A percentile compares a stretch with the other conserved stretches of the same genome.
Evolutionary conservation across 2,113 vertebrate species (phyloP).

Genomic region (Phocoena sinus): DNA sequence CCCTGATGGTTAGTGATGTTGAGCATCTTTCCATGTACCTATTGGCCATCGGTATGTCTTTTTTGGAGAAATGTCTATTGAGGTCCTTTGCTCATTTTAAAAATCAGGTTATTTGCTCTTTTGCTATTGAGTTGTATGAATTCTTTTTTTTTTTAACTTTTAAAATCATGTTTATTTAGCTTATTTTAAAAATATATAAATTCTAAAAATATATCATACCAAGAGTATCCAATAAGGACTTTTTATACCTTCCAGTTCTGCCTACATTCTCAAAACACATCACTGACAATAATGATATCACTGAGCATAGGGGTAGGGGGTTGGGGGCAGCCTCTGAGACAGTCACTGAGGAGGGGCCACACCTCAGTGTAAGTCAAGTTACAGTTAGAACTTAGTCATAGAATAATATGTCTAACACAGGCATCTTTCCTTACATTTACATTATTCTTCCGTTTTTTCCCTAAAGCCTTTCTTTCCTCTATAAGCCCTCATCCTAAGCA

Average conservation of each 20-base stretch:
- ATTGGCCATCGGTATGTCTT: neutral
- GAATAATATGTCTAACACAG: neutral
- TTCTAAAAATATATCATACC: neutral
- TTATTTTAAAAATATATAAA: neutral
- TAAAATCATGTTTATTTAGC: neutral
- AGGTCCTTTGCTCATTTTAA: neutral
- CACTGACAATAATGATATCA: no score
- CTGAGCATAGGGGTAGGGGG: fast-evolving
- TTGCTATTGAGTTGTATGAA: neutral
- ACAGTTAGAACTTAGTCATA: neutral
- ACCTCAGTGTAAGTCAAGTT: neutral
- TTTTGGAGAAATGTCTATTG: neutral
- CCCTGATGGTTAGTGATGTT: neutral
- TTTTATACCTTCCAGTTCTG: neutral
- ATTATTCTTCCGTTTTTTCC: neutral
- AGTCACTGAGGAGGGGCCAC: neutral
- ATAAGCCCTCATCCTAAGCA: neutral
- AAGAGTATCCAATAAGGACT: neutral
- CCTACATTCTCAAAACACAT: neutral
- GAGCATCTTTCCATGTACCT: neutral
- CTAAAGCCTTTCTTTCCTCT: neutral
- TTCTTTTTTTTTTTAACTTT: neutral
- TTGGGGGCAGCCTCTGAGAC: neutral
- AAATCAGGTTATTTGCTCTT: neutral
- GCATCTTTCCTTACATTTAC: neutral